phyloP scores from a whole-genome alignment of 2,888 invertebrate species.

The Argynnis bischoffii region DNA sequence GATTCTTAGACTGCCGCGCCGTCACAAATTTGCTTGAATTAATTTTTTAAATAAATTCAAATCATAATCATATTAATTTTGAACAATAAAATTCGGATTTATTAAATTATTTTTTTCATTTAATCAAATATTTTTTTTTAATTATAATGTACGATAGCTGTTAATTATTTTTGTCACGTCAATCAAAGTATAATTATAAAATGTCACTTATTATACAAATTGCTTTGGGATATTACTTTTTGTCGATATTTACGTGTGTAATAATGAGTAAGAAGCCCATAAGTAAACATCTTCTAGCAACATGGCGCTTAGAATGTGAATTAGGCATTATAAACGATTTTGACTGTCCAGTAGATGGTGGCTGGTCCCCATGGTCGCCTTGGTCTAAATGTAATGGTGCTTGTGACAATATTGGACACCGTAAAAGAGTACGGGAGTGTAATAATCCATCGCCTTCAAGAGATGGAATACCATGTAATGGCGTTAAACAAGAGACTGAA shows the following conservation, averaged over 20 bases:
- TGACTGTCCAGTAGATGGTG: constrained; percentile 75
- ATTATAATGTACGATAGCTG: neutral
- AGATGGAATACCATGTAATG: constrained; percentile 70
- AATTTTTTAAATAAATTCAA: too few relatives aligned
- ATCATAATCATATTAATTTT: too few relatives aligned
- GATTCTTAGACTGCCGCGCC: neutral
- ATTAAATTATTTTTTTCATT: neutral
- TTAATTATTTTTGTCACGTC: neutral
- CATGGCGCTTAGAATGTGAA: constrained; percentile 73
- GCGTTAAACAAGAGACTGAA: constrained; percentile 63
- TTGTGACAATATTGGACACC: constrained; percentile 73
- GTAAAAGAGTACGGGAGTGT: constrained; percentile 64
- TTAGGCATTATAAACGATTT: constrained; percentile 62
- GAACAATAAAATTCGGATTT: too few relatives aligned
- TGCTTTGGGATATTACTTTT: neutral
- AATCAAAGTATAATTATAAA: neutral
- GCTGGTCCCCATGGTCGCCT: constrained; percentile 73
- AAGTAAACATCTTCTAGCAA: constrained; percentile 55
- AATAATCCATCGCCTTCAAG: constrained; percentile 69
- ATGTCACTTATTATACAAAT: constrained; percentile 2
- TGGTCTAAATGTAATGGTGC: constrained; percentile 73
- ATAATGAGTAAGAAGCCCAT: constrained; percentile 55
- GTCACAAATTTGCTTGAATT: too few relatives aligned
- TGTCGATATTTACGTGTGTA: constrained; percentile 15
- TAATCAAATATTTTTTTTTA: neutral